phyloP scores from a whole-genome alignment of 2,888 invertebrate genomes.

The Agrochola litura region DNA sequence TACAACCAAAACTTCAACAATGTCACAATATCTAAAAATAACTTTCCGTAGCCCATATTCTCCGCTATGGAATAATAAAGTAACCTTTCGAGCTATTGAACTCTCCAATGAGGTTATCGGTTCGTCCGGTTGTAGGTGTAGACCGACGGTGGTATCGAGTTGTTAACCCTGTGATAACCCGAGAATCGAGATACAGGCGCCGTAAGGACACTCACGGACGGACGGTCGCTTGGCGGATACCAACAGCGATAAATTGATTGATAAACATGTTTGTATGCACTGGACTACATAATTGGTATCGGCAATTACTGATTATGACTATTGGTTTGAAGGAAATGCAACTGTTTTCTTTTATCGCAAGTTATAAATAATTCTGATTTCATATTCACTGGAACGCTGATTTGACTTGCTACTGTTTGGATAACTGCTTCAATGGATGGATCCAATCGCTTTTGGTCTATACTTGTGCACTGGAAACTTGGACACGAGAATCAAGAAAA shows the following conservation, averaged over 20 bases:
- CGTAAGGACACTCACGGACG: constrained; percentile 50
- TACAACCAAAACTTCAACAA: constrained; percentile 14
- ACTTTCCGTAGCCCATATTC: constrained; percentile 22
- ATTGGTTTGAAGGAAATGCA: constrained; percentile 38
- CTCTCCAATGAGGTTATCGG: constrained; percentile 59
- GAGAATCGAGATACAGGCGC: constrained; percentile 42
- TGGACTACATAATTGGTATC: constrained; percentile 48
- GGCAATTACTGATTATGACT: constrained; percentile 22
- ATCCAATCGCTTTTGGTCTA: background rate
- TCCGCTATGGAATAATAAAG: constrained; percentile 48
- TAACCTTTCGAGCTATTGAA: constrained; percentile 63
- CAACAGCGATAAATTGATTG: constrained; percentile 50
- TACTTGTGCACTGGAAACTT: background rate
- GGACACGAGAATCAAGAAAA: background rate
- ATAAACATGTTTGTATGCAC: constrained; percentile 63
- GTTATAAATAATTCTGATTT: constrained; percentile 13
- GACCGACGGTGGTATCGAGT: constrained; percentile 44
- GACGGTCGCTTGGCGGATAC: constrained; percentile 61
- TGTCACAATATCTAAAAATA: constrained; percentile 44
- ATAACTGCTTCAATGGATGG: background rate
- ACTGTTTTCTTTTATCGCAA: constrained; percentile 22
- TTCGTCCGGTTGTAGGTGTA: constrained; percentile 62
- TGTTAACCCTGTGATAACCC: constrained; percentile 66
- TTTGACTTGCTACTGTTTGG: background rate
- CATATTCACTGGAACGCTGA: constrained; percentile 1